Percentiles rank a stretch among this genome's conserved stretches.
Evolutionary conservation across 2,888 invertebrate genomes (phyloP).

Genomic region (Thymelicus sylvestris): DNA sequence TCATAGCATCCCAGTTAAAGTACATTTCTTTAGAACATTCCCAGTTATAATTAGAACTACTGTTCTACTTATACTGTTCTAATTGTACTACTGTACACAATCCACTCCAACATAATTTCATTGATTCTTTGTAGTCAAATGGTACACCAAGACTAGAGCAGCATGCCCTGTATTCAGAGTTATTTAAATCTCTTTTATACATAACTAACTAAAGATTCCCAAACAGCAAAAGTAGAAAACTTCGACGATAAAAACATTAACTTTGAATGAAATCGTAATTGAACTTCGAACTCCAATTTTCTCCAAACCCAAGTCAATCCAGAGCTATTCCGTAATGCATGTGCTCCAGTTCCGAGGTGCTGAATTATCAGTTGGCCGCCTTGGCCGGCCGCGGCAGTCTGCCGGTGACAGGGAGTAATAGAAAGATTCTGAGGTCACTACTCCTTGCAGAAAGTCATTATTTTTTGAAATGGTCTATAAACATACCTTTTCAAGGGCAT

Average conservation of each 20-base stretch:
- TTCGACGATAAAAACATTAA: background rate
- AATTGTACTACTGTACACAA: no score
- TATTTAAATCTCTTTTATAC: no score
- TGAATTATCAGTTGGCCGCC: constrained; percentile 57
- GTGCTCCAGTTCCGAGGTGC: constrained; percentile 57
- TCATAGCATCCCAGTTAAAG: no score
- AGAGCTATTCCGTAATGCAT: constrained; percentile 62
- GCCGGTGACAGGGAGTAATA: constrained; percentile 39
- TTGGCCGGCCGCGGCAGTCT: constrained; percentile 39
- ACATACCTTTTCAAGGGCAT: background rate
- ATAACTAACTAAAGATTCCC: no score
- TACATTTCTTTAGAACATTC: no score
- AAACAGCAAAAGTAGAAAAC: no score
- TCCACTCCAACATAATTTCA: no score
- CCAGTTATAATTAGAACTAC: no score
- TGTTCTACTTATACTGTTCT: no score
- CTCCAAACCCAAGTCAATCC: constrained; percentile 53
- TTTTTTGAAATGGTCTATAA: background rate
- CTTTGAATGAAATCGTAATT: constrained; percentile 12
- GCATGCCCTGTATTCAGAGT: no score
- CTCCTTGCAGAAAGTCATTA: constrained; percentile 4
- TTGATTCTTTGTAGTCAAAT: no score
- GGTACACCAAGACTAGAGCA: no score
- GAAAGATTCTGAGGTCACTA: constrained; percentile 37
- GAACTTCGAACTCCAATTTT: constrained; percentile 24